Conservation (phyloP, 1,140 invertebrate species). For the Drosophila takahashii region DNA sequence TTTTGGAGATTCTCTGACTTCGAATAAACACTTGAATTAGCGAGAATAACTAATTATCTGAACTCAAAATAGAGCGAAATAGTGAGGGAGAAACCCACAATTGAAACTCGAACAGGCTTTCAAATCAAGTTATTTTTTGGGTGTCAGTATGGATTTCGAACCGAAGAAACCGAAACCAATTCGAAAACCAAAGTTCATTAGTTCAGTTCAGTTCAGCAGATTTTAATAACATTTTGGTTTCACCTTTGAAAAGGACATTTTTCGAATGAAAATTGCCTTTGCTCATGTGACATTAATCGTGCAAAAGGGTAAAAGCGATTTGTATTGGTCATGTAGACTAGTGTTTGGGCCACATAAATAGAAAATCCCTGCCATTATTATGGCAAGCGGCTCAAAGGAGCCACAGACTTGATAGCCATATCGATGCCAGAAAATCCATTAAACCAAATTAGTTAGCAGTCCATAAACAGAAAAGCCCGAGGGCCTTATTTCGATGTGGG, state of each 20-base stretch:
- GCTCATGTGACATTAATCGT: conserved; percentile 6
- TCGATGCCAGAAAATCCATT: conserved; percentile 23
- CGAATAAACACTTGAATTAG: too few species aligned
- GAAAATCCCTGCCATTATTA: conserved; percentile 12
- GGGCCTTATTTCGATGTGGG: background rate
- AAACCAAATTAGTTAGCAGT: conserved; percentile 24
- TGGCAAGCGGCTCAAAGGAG: conserved; percentile 10
- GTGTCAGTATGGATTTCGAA: background rate
- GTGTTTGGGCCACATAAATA: conserved; percentile 12
- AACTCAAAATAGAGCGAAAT: too few species aligned
- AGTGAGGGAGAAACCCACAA: too few species aligned
- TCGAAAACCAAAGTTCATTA: too few species aligned
- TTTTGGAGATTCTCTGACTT: too few species aligned
- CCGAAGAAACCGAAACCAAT: background rate
- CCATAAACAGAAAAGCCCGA: conserved; percentile 28
- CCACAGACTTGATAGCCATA: conserved; percentile 6
- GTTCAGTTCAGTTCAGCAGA: too few species aligned
- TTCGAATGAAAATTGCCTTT: background rate
- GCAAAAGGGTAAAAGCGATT: background rate
- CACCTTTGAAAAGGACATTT: background rate
- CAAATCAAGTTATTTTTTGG: too few species aligned
- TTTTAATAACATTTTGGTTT: background rate
- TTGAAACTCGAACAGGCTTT: too few species aligned
- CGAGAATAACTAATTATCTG: too few species aligned
- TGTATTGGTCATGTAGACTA: background rate